phyloP scores from a whole-genome alignment of 2,113 vertebrate genomes.

The Acrocephalus kingi region DNA sequence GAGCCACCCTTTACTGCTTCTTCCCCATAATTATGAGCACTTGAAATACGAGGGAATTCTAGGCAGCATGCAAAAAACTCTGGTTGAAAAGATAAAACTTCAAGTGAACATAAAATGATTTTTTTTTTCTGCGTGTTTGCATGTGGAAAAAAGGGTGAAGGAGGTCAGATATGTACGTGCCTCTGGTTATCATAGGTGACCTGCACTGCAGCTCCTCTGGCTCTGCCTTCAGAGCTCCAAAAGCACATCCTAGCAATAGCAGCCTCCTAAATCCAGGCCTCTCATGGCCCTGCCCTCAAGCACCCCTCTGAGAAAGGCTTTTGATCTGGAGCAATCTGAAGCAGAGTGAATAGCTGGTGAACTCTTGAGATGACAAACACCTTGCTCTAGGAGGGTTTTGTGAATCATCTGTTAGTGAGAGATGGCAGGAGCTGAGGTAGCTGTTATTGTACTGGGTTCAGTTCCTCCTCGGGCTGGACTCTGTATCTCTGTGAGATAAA shows the following conservation, averaged over 20 bases:
- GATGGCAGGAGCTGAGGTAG: not conserved
- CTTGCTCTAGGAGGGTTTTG: not conserved
- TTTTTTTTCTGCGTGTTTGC: not conserved
- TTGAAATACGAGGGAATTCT: not conserved
- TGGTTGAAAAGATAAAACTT: not conserved
- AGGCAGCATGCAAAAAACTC: fast-evolving
- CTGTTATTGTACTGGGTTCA: not conserved
- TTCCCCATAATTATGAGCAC: not conserved
- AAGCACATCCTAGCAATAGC: not conserved
- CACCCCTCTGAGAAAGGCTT: not conserved
- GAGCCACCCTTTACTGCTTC: not conserved
- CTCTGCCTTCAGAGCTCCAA: not conserved
- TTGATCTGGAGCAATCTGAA: not conserved
- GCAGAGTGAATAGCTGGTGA: not conserved
- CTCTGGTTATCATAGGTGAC: not conserved
- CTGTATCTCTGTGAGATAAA: not conserved
- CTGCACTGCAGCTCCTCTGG: not conserved
- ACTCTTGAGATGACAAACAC: not conserved
- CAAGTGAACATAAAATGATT: not conserved
- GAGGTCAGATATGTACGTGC: fast-evolving
- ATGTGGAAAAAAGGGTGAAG: not conserved
- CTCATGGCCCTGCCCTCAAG: not conserved
- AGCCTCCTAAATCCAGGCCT: not conserved
- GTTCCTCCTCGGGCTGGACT: not conserved
- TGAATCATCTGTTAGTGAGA: not conserved